Conservation (phyloP, 2,113 vertebrate genomes). For the Orcinus orca region DNA sequence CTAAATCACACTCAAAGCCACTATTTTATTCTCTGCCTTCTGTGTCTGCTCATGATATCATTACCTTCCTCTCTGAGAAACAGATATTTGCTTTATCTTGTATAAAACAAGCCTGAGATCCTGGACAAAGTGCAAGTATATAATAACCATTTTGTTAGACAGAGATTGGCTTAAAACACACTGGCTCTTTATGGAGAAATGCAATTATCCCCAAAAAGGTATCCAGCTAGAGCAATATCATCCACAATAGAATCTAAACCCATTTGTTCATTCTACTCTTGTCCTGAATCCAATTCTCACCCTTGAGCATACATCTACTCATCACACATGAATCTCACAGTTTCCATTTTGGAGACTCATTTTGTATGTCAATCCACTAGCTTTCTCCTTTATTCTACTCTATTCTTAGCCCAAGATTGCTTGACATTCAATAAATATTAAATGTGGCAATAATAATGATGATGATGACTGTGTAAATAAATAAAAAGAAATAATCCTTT, state of each 20-base stretch:
- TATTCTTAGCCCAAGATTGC: constrained; percentile 20
- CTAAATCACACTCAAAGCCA: neutral
- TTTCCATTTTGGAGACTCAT: neutral
- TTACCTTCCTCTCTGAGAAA: constrained; percentile 35
- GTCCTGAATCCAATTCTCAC: neutral
- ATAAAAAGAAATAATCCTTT: constrained; percentile 58
- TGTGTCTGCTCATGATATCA: neutral
- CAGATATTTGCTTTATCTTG: constrained; percentile 27
- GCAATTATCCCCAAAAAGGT: neutral
- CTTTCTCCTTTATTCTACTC: neutral
- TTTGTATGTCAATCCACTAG: neutral
- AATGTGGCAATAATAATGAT: constrained; percentile 53
- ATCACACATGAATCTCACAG: neutral
- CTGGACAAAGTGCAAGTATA: neutral
- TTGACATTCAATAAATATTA: constrained; percentile 64
- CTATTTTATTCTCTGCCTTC: neutral
- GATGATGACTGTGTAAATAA: constrained; percentile 52
- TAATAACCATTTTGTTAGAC: neutral
- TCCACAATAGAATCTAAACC: neutral
- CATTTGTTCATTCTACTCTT: neutral
- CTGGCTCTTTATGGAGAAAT: neutral
- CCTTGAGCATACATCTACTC: neutral
- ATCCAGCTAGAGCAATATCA: fast-evolving
- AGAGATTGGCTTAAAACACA: neutral
- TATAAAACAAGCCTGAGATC: neutral